These are phyloP conservation scores for Hycleus phaleratus DNA, from an alignment of 1,140 invertebrate species.

Conservation along the genomic window DNA sequence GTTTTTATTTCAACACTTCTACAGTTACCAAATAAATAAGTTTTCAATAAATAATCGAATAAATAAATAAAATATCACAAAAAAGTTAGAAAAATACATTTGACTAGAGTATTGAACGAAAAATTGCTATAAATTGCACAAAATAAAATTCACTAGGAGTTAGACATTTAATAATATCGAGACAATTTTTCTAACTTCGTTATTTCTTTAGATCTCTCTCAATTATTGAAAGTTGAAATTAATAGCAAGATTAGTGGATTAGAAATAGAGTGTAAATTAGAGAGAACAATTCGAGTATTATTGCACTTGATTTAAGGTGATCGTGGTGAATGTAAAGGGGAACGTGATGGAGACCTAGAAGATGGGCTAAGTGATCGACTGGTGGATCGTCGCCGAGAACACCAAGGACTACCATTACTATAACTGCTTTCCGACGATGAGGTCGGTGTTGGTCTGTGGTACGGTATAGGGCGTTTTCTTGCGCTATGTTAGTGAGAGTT, in stretches of 20 bases:
- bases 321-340: slow-evolving; percentile 19
- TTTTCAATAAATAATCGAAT: slow-evolving; percentile 9
- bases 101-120: slow-evolving; percentile 2
- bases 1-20: not conserved
- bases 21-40: not conserved
- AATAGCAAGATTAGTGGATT: too few species aligned
- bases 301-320: slow-evolving; percentile 18
- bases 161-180: not conserved
- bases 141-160: not conserved
- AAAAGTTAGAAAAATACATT: slow-evolving; percentile 2
- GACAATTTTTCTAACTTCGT: too few species aligned
- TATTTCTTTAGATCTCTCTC: too few species aligned
- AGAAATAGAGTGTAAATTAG: too few species aligned
- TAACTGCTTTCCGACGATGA: slow-evolving; percentile 61
- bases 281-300: not conserved
- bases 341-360: slow-evolving; percentile 25
- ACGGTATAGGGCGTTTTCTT: slow-evolving; percentile 81
- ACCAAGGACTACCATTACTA: slow-evolving; percentile 52
- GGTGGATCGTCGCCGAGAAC: slow-evolving; percentile 42
- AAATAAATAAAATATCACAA: slow-evolving; percentile 15
- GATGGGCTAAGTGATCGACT: slow-evolving; percentile 41
- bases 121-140: slow-evolving; percentile 1
- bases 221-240: too few species aligned
- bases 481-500: slow-evolving; percentile 56
- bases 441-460: slow-evolving; percentile 73